A percentile compares a stretch with the other conserved stretches of the same genome.
phyloP scores from a whole-genome alignment of 1,140 invertebrate genomes.

The Pararge aegeria region DNA sequence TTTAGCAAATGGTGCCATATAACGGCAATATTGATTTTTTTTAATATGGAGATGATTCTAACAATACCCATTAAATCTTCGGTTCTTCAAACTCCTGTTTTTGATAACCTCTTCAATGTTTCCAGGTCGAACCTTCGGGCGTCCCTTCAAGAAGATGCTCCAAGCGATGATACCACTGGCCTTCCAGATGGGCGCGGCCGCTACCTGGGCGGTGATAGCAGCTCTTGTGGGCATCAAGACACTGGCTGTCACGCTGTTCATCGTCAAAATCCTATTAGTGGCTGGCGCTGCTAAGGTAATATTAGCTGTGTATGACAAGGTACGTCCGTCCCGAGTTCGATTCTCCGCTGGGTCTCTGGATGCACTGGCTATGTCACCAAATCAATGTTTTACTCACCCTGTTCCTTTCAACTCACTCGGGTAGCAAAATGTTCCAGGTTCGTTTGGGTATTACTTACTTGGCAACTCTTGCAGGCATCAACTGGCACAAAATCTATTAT shows the following conservation, averaged over 20 bases:
- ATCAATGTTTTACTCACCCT: too few relatives aligned
- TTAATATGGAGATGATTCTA: too few relatives aligned
- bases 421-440: too few relatives aligned
- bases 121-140: conserved; percentile 71
- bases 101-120: too few relatives aligned
- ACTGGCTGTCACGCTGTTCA: conserved; percentile 51
- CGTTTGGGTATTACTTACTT: too few relatives aligned
- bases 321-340: neutral
- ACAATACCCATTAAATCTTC: too few relatives aligned
- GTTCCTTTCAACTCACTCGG: too few relatives aligned
- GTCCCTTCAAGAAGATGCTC: conserved; percentile 71
- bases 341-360: neutral
- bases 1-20: too few relatives aligned
- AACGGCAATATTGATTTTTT: too few relatives aligned
- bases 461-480: too few relatives aligned
- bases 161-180: conserved; percentile 63
- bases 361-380: neutral
- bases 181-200: conserved; percentile 67
- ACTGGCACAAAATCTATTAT: too few relatives aligned
- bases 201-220: conserved; percentile 70
- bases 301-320: neutral
- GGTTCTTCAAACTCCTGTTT: too few relatives aligned
- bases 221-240: conserved; percentile 70
- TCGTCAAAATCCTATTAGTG: conserved; percentile 59
- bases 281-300: conserved; percentile 65